phyloP scores from a whole-genome alignment of 2,113 vertebrate species.

The Gymnorhina tibicen region DNA sequence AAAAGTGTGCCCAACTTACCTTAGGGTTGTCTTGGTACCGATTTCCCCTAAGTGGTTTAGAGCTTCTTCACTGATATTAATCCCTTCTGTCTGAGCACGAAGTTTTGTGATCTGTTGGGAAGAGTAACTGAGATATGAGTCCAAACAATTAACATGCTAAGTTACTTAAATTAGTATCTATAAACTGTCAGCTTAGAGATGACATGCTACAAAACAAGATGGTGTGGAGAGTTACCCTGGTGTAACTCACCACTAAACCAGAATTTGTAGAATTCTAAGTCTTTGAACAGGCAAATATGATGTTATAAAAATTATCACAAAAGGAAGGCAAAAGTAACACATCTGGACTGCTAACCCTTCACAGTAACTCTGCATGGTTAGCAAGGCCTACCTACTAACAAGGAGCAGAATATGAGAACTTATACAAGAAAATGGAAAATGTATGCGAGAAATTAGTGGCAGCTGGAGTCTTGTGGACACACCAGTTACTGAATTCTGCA shows the following conservation, averaged over 20 bases:
- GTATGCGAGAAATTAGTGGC: neutral
- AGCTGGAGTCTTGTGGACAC: neutral
- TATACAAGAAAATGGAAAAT: neutral
- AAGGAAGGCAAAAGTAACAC: neutral
- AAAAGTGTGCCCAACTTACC: conserved; percentile 70
- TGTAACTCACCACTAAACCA: neutral
- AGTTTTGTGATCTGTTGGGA: conserved; percentile 93
- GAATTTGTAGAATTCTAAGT: neutral
- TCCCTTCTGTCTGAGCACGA: conserved; percentile 92
- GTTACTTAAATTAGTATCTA: neutral
- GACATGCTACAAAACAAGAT: neutral
- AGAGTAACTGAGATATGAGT: neutral
- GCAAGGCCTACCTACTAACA: neutral
- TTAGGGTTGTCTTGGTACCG: conserved; percentile 93
- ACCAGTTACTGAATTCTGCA: neutral
- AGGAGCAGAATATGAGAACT: neutral
- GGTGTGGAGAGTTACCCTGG: neutral
- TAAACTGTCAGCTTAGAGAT: neutral
- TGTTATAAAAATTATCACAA: neutral
- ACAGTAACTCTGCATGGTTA: neutral
- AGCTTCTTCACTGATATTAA: conserved; percentile 91
- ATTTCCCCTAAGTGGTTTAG: conserved; percentile 92
- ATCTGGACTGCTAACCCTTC: neutral
- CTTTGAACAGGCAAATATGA: neutral
- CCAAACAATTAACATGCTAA: neutral